A percentile compares a stretch with the other conserved stretches of the same genome.
phyloP scores from a whole-genome alignment of 1,140 invertebrate genomes.

The Thereuonema tuberculata region DNA sequence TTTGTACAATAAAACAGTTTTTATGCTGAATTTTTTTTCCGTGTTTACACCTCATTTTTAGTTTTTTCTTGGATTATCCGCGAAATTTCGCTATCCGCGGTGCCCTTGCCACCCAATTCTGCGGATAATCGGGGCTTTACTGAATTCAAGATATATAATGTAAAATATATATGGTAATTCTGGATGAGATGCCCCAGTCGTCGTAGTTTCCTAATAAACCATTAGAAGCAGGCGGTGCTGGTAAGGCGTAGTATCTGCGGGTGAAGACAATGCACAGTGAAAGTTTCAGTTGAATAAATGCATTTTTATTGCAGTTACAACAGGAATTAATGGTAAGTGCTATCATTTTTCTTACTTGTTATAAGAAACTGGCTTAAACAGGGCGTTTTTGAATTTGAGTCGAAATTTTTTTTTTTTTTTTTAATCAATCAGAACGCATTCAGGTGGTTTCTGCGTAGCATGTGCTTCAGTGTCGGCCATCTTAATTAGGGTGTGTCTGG shows the following conservation, averaged over 20 bases:
- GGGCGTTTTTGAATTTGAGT: neutral
- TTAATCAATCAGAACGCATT: slow-evolving; percentile 1
- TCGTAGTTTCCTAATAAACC: neutral
- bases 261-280: neutral
- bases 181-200: neutral
- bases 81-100: too few relatives aligned
- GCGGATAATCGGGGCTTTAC: too few relatives aligned
- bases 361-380: neutral
- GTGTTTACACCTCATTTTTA: too few relatives aligned
- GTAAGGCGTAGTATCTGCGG: neutral
- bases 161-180: neutral
- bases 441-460: neutral
- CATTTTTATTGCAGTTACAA: neutral
- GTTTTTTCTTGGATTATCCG: too few relatives aligned
- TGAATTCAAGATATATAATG: too few relatives aligned
- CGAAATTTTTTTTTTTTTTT: neutral
- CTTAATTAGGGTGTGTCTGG: neutral
- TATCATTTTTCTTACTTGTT: neutral
- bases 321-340: neutral
- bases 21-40: too few relatives aligned
- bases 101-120: too few relatives aligned
- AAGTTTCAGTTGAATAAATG: neutral
- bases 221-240: neutral
- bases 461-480: neutral
- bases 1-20: too few relatives aligned